Percentiles rank a stretch among this genome's conserved stretches.
Conservation (phyloP, 2,888 invertebrate genomes). For the Alloplasta piceator region DNA sequence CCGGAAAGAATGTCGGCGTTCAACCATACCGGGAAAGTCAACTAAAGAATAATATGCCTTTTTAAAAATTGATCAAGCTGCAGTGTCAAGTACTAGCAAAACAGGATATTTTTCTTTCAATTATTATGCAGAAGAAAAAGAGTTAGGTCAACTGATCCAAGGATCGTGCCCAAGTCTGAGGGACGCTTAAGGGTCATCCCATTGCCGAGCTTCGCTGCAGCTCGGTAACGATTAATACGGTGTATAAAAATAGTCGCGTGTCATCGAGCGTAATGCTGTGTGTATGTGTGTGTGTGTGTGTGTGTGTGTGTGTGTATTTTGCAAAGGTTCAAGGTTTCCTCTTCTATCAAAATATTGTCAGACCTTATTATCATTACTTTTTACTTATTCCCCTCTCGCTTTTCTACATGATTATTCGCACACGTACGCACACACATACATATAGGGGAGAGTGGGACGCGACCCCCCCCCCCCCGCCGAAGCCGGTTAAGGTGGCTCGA, state of each 20-base stretch:
- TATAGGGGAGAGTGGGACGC: too few relatives aligned
- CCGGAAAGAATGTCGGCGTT: constrained; percentile 94
- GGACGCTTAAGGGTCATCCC: constrained; percentile 6
- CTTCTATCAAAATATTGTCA: constrained; percentile 7
- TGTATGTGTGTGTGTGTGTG: constrained; percentile 6
- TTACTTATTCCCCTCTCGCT: too few relatives aligned
- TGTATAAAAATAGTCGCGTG: constrained; percentile 49
- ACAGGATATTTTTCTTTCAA: not conserved
- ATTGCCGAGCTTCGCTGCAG: constrained; percentile 35
- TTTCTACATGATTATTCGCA: too few relatives aligned
- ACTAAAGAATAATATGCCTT: constrained; percentile 83
- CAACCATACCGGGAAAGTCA: constrained; percentile 91
- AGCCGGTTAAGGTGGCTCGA: too few relatives aligned
- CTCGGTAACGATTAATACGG: constrained; percentile 43
- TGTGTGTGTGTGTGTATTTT: not conserved
- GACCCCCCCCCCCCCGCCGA: too few relatives aligned
- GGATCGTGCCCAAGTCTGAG: constrained; percentile 25
- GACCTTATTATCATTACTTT: not conserved
- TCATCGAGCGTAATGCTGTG: constrained; percentile 18
- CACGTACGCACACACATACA: too few relatives aligned
- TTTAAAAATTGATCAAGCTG: constrained; percentile 31
- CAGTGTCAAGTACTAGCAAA: not conserved
- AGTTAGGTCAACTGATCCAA: constrained; percentile 17
- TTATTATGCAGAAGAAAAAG: not conserved
- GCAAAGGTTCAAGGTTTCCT: constrained; percentile 37